These are phyloP conservation scores for Amitus sp. DNA, from an alignment of 2,888 invertebrate species.

Conservation along the genomic window DNA sequence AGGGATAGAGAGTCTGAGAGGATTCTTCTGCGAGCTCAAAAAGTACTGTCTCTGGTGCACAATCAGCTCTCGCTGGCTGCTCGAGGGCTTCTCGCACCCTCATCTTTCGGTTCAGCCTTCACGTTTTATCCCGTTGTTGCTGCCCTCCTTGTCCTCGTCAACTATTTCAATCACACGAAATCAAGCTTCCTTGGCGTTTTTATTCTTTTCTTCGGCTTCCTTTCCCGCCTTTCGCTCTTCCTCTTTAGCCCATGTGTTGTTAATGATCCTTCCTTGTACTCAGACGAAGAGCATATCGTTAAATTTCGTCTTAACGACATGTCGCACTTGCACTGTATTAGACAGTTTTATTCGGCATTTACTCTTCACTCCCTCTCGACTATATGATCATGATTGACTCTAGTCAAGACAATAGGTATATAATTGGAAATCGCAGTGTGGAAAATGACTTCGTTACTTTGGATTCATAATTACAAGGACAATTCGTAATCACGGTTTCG, in stretches of 20 bases:
- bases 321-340: conserved; percentile 18
- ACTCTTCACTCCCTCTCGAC: too few relatives aligned
- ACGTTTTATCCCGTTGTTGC: conserved; percentile 30
- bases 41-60: conserved; percentile 40
- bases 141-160: conserved; percentile 21
- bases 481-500: too few relatives aligned
- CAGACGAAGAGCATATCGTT: conserved; percentile 17
- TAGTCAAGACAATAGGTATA: neutral
- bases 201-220: conserved; percentile 25
- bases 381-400: too few relatives aligned
- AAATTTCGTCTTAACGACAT: conserved; percentile 24
- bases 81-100: conserved; percentile 34
- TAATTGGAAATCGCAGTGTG: neutral
- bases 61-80: conserved; percentile 33
- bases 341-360: conserved; percentile 26
- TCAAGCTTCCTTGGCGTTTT: conserved; percentile 25
- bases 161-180: conserved; percentile 20
- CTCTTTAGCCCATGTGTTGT: too few relatives aligned
- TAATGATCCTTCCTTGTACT: conserved; percentile 37
- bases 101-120: conserved; percentile 19
- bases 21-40: conserved; percentile 33
- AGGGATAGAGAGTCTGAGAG: conserved; percentile 36
- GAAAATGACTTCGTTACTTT: too few relatives aligned
- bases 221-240: conserved; percentile 10
- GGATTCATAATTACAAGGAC: too few relatives aligned